phyloP scores from a whole-genome alignment of 2,113 vertebrate genomes.

The Pterocles orientalis region DNA sequence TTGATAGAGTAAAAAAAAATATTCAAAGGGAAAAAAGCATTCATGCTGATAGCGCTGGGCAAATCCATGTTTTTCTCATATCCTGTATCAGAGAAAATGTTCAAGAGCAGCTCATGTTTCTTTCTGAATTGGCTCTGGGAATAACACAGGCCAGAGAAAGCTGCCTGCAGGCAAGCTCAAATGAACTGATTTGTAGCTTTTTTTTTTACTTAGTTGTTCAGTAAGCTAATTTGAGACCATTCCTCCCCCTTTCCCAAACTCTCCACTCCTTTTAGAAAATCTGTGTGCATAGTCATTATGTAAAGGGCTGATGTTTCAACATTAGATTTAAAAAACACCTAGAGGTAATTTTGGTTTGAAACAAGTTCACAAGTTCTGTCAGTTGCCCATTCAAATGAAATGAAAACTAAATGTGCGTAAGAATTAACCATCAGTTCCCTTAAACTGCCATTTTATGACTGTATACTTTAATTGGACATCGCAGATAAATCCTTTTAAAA shows the following conservation, averaged over 20 bases:
- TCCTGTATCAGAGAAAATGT: background rate
- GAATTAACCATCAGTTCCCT: background rate
- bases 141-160: background rate
- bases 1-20: background rate
- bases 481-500: conserved; percentile 48
- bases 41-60: background rate
- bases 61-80: background rate
- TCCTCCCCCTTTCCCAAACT: background rate
- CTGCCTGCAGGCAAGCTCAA: background rate
- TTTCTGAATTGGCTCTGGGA: background rate
- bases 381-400: background rate
- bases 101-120: background rate
- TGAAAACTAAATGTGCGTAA: conserved; percentile 11
- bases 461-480: conserved; percentile 8
- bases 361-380: background rate
- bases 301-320: background rate
- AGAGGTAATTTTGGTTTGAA: background rate
- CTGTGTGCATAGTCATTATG: background rate
- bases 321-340: background rate
- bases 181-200: background rate
- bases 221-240: background rate
- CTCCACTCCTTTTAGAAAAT: background rate
- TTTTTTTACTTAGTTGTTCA: background rate
- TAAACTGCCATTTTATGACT: background rate
- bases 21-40: background rate